A percentile compares a stretch with the other conserved stretches of the same genome.
These are phyloP conservation scores for Tuberolachnus salignus DNA, from an alignment of 2,888 invertebrate genomes.

Conservation along the genomic window DNA sequence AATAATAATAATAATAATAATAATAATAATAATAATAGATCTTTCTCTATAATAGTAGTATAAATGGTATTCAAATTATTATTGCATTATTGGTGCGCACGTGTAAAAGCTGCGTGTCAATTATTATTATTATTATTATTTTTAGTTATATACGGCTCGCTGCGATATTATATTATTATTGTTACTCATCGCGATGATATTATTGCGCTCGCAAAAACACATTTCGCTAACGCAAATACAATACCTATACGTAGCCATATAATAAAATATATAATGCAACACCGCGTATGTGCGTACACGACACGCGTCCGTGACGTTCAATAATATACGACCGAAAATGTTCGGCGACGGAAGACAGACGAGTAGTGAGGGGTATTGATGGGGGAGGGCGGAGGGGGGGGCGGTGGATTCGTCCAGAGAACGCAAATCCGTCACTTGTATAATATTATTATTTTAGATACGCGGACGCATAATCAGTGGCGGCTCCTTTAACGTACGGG, in stretches of 20 bases:
- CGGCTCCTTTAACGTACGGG: too few species aligned
- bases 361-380: neutral
- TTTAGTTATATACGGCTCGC: neutral
- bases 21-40: too few species aligned
- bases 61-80: too few species aligned
- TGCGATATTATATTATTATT: neutral
- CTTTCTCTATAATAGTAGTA: too few species aligned
- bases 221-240: constrained; percentile 5
- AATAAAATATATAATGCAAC: neutral
- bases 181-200: neutral
- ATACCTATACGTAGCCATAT: neutral
- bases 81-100: too few species aligned
- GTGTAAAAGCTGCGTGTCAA: too few species aligned
- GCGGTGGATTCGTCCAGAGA: neutral
- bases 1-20: too few species aligned
- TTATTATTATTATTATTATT: neutral
- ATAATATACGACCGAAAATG: constrained; percentile 16
- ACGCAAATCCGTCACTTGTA: constrained; percentile 5
- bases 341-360: too few species aligned
- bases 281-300: neutral
- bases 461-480: too few species aligned
- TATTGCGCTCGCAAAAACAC: neutral
- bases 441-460: too few species aligned
- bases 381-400: too few species aligned
- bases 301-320: constrained; percentile 17